Base-by-base conservation (phyloP, 1,140 invertebrate species). In the Polypedilum pembai region DNA sequence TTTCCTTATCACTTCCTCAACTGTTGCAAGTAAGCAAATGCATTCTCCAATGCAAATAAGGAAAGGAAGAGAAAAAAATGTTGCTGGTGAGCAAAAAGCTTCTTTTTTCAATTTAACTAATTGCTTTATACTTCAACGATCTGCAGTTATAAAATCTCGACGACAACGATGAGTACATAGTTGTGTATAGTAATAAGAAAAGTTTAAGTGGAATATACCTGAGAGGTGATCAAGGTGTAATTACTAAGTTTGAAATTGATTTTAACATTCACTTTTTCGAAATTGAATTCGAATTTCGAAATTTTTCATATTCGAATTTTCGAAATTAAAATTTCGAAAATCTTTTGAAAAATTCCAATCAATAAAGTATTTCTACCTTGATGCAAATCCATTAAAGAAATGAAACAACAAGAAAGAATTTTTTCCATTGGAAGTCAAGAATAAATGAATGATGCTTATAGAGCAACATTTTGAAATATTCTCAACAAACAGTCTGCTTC, bases 101-200 rank as follows among this genome's bases (percentile, higher is more conserved):
- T 69, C 20, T 69, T 69, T 18, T 69, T 69, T 69, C 65, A 69
- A 69, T 69, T 69, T 69, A n/a, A 21, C 65, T 69, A 69, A 69
- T 69, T 69, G 65, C 65, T 69, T 69, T 21, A 69, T 69, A 69
- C 65, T 69, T 21, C 17, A 69, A 21, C 65, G 65, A 69, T 21
- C 65, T 21, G 65, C 65, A 7, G 65, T 56, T 33, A n/a, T 18
- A 69, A 33, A 33, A 69, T 69, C 65, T 69, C 17, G 17, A 56
- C 45, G 17, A 69, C 65, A 18, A 69, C 8, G 10, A 18, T 66
- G n/a, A 21, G 10, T 10, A 17, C 1, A 20, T 8, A n/a, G 63
- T n/a, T 66, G 15, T 69, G 17, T 69, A 18, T 56, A 18, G 17
- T 21, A 56, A 56, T 56, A 56, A 56, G 45, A n/a, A 56, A 33